Conservation (phyloP, 1,140 invertebrate species). For the Polyergus mexicanus region DNA sequence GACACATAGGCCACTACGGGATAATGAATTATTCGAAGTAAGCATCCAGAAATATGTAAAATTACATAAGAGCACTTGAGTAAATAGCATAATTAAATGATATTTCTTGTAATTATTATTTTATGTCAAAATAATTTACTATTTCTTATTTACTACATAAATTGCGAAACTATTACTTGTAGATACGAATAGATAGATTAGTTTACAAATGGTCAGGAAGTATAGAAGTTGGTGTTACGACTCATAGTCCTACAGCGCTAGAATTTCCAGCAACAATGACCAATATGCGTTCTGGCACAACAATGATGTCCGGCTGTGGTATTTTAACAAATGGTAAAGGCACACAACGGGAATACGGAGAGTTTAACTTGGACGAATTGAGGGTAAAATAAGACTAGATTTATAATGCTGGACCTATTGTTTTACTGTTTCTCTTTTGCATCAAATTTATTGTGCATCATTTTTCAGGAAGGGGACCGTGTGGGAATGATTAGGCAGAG, state of each 20-base stretch:
- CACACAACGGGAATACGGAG: slow-evolving; percentile 96
- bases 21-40: slow-evolving; percentile 97
- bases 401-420: slow-evolving; percentile 4
- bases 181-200: slow-evolving; percentile 95
- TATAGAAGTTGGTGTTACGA: slow-evolving; percentile 97
- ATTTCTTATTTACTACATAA: slow-evolving; percentile 8
- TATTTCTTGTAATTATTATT: not conserved
- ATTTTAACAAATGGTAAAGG: slow-evolving; percentile 98
- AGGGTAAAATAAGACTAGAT: slow-evolving; percentile 86
- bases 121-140: not conserved
- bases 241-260: slow-evolving; percentile 95
- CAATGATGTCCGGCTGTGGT: slow-evolving; percentile 99
- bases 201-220: slow-evolving; percentile 97
- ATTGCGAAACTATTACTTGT: slow-evolving; percentile 17
- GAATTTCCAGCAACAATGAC: slow-evolving; percentile 99
- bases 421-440: slow-evolving; percentile 1
- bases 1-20: slow-evolving; percentile 94
- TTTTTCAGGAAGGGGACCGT: slow-evolving; percentile 92
- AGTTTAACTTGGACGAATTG: slow-evolving; percentile 97
- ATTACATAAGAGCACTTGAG: not conserved
- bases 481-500: slow-evolving; percentile 94
- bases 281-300: slow-evolving; percentile 97
- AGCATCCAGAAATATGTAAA: slow-evolving; percentile 35
- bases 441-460: slow-evolving; percentile 19
- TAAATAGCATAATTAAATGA: not conserved